Evolutionary conservation across 2,113 vertebrate species (phyloP).

Genomic region (Mobula birostris): DNA sequence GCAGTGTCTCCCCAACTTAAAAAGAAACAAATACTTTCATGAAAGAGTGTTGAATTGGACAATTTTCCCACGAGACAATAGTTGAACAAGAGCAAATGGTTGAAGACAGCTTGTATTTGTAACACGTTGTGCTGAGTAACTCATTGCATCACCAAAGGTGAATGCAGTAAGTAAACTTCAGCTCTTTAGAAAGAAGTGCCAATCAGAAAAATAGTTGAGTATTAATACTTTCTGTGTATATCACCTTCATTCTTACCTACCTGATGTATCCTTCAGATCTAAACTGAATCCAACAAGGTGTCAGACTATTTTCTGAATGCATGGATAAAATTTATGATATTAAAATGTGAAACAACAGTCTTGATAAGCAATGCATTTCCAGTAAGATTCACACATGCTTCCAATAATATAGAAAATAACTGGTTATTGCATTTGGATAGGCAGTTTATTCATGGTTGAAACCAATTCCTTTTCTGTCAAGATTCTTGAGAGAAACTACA

Average conservation of each 20-base stretch:
- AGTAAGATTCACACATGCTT: neutral
- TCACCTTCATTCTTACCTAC: neutral
- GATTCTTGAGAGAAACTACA: neutral
- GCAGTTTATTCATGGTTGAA: neutral
- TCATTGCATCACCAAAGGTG: neutral
- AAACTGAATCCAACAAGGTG: slow-evolving; percentile 12
- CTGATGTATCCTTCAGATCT: neutral
- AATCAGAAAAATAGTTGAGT: neutral
- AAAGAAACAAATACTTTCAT: neutral
- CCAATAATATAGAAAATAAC: neutral
- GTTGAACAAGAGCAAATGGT: too few relatives aligned
- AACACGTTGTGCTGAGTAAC: neutral
- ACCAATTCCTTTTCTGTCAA: slow-evolving; percentile 22
- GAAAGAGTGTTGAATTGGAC: neutral
- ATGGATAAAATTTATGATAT: neutral
- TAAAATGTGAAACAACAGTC: neutral
- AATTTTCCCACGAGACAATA: neutral
- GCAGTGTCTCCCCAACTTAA: neutral
- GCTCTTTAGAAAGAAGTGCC: neutral
- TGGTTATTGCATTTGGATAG: neutral
- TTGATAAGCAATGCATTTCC: neutral
- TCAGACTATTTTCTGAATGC: neutral
- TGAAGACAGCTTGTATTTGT: neutral
- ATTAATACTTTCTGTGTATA: neutral
- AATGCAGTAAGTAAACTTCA: neutral